A percentile compares a stretch with the other conserved stretches of the same genome.
Evolutionary conservation across 1,140 invertebrate genomes (phyloP).

Genomic region (Trichonephila clavipes): DNA sequence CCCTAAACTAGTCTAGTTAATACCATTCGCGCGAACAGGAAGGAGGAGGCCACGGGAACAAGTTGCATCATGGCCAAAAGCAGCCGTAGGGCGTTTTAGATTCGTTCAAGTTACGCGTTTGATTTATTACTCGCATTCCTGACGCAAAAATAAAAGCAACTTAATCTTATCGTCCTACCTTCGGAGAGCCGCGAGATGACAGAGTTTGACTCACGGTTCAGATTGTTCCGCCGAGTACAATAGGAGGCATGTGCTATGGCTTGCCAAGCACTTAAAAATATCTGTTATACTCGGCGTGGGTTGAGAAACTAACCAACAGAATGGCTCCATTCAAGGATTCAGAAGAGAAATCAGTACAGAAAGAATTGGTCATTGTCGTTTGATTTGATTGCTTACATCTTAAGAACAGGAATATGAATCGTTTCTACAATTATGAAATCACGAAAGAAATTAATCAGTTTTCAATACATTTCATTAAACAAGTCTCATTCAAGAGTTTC

Average conservation of each 20-base stretch:
- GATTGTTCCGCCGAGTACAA: neutral
- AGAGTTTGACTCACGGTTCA: neutral
- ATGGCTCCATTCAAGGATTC: neutral
- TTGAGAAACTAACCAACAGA: neutral
- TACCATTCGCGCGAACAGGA: neutral
- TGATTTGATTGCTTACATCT: too few species aligned
- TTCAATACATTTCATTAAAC: too few species aligned
- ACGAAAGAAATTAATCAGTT: too few species aligned
- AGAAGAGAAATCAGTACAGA: neutral
- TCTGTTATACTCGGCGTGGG: neutral
- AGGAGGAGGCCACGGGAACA: neutral
- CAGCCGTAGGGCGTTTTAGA: conserved; percentile 25
- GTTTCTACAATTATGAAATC: too few species aligned
- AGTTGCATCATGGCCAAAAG: conserved; percentile 37
- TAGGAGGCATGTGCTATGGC: neutral
- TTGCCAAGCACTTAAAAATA: conserved; percentile 26
- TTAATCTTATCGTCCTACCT: conserved; percentile 40
- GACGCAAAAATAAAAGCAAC: conserved; percentile 56
- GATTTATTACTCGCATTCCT: conserved; percentile 62
- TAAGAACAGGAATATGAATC: too few species aligned
- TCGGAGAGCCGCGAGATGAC: neutral
- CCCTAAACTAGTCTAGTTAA: too few species aligned
- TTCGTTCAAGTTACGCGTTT: conserved; percentile 55
- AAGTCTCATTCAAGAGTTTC: too few species aligned
- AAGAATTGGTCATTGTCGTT: too few species aligned